phyloP scores from a whole-genome alignment of 1,140 invertebrate species.

The Platyscapa corneri region DNA sequence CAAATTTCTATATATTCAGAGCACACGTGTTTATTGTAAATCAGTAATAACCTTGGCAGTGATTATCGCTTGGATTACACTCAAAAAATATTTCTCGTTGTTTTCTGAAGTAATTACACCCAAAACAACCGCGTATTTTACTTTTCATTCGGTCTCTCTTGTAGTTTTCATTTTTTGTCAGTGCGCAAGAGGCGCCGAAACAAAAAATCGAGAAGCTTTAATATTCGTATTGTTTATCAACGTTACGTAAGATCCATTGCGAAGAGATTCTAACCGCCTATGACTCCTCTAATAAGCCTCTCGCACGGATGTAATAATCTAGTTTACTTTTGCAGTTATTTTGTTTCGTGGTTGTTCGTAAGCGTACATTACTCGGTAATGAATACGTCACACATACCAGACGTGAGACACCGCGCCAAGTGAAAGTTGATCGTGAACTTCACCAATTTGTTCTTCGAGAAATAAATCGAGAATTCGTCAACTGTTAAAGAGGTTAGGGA shows the following conservation, averaged over 20 bases:
- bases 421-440: conserved; percentile 74
- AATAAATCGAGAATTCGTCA: conserved; percentile 53
- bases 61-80: neutral
- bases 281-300: too few species aligned
- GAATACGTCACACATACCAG: conserved; percentile 58
- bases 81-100: neutral
- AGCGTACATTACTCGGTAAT: conserved; percentile 16
- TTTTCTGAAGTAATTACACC: neutral
- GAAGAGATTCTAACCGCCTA: too few species aligned
- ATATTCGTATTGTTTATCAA: too few species aligned
- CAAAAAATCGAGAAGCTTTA: too few species aligned
- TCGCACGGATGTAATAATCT: too few species aligned
- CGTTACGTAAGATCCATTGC: too few species aligned
- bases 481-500: neutral
- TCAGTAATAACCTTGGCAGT: neutral
- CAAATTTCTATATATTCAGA: neutral
- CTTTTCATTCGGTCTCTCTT: too few species aligned
- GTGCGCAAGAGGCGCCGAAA: too few species aligned
- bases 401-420: conserved; percentile 59
- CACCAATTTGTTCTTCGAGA: conserved; percentile 56
- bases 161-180: too few species aligned
- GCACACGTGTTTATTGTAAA: neutral
- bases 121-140: neutral
- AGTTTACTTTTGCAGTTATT: too few species aligned
- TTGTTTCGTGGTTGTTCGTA: neutral